Evolutionary conservation across 2,113 vertebrate species (phyloP), one percentile per base, ranked within the genome.

Genomic region (Pleuronectes platessa): DNA sequence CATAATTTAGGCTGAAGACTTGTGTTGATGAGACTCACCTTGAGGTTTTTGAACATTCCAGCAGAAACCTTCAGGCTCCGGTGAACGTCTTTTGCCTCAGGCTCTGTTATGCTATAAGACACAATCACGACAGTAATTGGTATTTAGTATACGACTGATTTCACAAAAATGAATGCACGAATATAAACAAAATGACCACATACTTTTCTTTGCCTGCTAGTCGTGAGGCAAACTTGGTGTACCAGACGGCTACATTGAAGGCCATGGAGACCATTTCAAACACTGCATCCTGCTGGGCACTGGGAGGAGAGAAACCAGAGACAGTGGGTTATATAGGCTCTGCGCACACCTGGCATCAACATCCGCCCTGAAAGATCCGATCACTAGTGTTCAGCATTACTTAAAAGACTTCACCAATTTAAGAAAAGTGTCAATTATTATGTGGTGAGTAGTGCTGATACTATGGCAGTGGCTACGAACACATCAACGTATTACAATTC

Each of bases 161-260:
- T 21, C 2, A 66, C 0, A 31, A 13, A 20, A 61, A 61, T 24
- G 1, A 35, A 35, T 2, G 45, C 1, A 61, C 0, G 1, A 35
- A 24, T 3, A 55, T 2, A 61, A 0, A 37, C 0, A 23, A 55
- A n/a, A 37, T 4, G 24, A 5, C 0, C 2, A 60, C 85, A 24
- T 84, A 99, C 98, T 98, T 97, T 93, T 99, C 98, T 93, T 99
- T 99, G 86, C 97, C 98, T 74, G 98, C 94, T 4, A 97, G 90
- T 91, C 96, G 95, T 23, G 97, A 99, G 82, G 97, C 96, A 71
- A 97, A 98, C 90, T 99, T 99, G 71, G 97, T 98, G 89, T 97
- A 96, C 98, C 98, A 99, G 2, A 99, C 45, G 65, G 96, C 98
- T 24, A 99, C 94, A 68, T 99, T 99, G 93, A 98, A 99, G 78